phyloP scores from a whole-genome alignment of 2,113 vertebrate genomes.

The Gavia stellata region DNA sequence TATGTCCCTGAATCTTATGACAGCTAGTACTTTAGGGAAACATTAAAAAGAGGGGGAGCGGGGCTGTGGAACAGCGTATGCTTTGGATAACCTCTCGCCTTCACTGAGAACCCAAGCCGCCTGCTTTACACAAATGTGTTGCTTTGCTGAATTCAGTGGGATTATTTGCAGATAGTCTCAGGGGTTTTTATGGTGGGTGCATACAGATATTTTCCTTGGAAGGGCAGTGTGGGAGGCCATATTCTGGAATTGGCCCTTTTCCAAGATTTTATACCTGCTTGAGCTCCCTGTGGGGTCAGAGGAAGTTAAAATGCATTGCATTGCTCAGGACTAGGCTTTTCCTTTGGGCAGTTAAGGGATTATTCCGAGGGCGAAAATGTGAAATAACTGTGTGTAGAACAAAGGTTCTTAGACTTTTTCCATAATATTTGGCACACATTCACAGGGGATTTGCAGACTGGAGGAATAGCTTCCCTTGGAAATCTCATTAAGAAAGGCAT shows the following conservation, averaged over 20 bases:
- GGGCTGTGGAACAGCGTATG: background rate
- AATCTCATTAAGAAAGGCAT: background rate
- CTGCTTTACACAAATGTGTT: background rate
- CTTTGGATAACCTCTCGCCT: background rate
- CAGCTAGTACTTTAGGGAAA: background rate
- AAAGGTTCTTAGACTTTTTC: background rate
- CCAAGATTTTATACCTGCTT: background rate
- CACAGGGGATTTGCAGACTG: background rate
- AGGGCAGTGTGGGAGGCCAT: background rate
- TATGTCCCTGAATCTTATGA: background rate
- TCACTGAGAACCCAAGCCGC: background rate
- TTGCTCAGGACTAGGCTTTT: background rate
- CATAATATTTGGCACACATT: background rate
- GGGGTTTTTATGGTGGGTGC: background rate
- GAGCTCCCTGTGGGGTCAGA: background rate
- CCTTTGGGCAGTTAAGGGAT: background rate
- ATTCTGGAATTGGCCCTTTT: background rate
- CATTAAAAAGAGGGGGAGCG: fast-evolving
- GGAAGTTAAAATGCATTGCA: background rate
- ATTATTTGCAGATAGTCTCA: background rate
- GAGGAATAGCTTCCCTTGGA: background rate
- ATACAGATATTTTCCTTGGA: background rate
- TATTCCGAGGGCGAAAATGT: background rate
- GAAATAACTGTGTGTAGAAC: background rate
- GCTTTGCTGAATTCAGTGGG: background rate